These are phyloP conservation scores for Battus philenor DNA, from an alignment of 1,140 invertebrate genomes.

Conservation along the genomic window DNA sequence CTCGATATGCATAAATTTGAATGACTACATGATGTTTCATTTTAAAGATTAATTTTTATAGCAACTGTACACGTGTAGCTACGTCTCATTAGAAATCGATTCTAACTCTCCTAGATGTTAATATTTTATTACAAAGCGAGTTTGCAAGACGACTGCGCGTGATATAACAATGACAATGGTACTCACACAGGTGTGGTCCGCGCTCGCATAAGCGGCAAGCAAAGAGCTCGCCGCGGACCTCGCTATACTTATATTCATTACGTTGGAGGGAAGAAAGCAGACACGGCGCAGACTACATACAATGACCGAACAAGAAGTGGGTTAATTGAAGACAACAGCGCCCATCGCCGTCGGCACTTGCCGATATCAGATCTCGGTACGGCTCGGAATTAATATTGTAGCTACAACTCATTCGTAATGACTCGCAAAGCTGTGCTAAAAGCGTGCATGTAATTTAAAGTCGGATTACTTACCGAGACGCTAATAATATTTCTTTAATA, in stretches of 20 bases:
- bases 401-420: slow-evolving; percentile 34
- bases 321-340: slow-evolving; percentile 66
- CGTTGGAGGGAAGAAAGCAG: slow-evolving; percentile 60
- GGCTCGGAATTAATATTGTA: slow-evolving; percentile 49
- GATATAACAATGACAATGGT: slow-evolving; percentile 22
- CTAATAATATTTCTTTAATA: too few species aligned
- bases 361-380: slow-evolving; percentile 44
- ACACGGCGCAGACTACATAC: slow-evolving; percentile 58
- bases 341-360: slow-evolving; percentile 43
- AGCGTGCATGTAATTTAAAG: too few species aligned
- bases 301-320: slow-evolving; percentile 53
- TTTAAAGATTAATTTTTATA: too few species aligned
- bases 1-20: too few species aligned
- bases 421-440: slow-evolving; percentile 10
- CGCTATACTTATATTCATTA: slow-evolving; percentile 58
- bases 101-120: too few species aligned
- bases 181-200: slow-evolving; percentile 47
- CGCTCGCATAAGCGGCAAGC: slow-evolving; percentile 47
- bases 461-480: too few species aligned
- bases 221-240: slow-evolving; percentile 31
- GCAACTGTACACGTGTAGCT: too few species aligned
- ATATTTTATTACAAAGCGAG: too few species aligned
- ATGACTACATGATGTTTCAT: too few species aligned
- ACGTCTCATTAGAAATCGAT: too few species aligned
- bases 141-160: too few species aligned